phyloP scores from a whole-genome alignment of 2,888 invertebrate genomes.

The Tubulanus polymorphus region DNA sequence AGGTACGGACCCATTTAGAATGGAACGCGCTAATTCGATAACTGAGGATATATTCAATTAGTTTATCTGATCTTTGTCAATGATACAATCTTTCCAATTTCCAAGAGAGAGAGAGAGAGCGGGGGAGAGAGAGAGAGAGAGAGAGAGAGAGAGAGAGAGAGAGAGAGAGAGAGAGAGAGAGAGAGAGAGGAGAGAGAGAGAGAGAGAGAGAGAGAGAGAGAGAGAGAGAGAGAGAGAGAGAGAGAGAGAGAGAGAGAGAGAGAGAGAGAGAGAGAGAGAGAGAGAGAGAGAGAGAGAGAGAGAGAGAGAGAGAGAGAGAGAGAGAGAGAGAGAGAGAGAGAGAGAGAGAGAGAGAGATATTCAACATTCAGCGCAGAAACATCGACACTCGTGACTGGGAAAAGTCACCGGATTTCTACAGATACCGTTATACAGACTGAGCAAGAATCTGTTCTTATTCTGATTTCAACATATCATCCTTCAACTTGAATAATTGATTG shows the following conservation, averaged over 20 bases:
- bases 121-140: conserved; percentile 12
- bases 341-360: too few species aligned
- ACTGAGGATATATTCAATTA: neutral
- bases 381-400: neutral
- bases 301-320: conserved; percentile 12
- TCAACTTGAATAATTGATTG: too few species aligned
- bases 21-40: too few species aligned
- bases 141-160: conserved; percentile 8
- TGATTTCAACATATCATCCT: too few species aligned
- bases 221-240: neutral
- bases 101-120: too few species aligned
- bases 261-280: conserved; percentile 10
- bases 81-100: neutral
- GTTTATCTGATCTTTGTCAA: neutral
- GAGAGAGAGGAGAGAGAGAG: conserved; percentile 6
- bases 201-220: neutral
- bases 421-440: too few species aligned
- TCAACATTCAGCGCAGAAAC: too few species aligned
- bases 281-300: conserved; percentile 13
- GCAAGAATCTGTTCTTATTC: too few species aligned
- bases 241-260: neutral
- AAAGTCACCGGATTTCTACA: neutral
- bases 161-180: conserved; percentile 8
- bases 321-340: conserved; percentile 8
- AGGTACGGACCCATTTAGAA: too few species aligned